phyloP scores from a whole-genome alignment of 2,797 vertebrate genomes.

The Pelobates cultripes region DNA sequence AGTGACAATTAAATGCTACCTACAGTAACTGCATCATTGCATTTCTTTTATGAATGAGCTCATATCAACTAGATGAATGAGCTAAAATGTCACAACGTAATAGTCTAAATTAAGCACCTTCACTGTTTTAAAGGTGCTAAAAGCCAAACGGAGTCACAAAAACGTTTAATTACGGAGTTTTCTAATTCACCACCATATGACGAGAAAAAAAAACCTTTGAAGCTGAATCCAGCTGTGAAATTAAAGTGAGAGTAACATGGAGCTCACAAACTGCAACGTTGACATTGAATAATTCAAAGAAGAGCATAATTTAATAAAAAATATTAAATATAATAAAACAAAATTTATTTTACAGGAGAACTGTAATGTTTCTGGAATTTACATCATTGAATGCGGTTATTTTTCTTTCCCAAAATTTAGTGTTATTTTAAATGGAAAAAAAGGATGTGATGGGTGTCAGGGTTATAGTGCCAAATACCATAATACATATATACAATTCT shows the following conservation, averaged over 20 bases:
- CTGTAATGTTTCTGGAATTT: no score
- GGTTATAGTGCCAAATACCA: no score
- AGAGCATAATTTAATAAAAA: no score
- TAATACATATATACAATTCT: no score
- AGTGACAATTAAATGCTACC: no score
- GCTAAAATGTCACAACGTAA: background rate
- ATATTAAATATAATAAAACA: no score
- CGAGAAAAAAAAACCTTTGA: background rate
- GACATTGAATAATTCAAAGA: background rate
- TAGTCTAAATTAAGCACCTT: slow-evolving; percentile 12
- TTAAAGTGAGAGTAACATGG: background rate
- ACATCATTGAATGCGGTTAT: no score
- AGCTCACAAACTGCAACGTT: background rate
- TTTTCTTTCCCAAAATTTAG: no score
- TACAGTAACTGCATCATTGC: background rate
- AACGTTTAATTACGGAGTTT: slow-evolving; percentile 17
- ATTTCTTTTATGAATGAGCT: slow-evolving; percentile 23
- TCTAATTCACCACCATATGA: background rate
- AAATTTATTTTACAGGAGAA: no score
- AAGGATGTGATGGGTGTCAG: no score
- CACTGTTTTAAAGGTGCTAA: slow-evolving; percentile 11
- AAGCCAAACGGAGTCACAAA: slow-evolving; percentile 21
- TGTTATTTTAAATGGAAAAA: no score
- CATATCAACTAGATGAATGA: slow-evolving; percentile 2
- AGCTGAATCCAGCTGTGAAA: background rate